Evolutionary conservation across 2,797 vertebrate genomes (phyloP).

Genomic region (Arctocebus calabarensis): DNA sequence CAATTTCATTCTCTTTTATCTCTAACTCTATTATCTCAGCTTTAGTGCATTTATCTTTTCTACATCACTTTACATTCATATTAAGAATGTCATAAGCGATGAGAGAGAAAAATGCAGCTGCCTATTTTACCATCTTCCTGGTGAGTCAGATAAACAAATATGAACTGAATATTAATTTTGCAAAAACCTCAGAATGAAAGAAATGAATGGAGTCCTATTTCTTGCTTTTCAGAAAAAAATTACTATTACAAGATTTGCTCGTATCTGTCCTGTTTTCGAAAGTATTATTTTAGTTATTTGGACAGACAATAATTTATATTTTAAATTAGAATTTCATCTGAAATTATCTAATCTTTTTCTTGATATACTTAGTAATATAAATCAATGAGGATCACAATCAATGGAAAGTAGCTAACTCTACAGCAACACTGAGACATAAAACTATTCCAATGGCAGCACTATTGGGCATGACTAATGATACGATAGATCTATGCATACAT

Average conservation of each 20-base stretch:
- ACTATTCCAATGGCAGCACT: not conserved
- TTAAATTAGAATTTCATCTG: not conserved
- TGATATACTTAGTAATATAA: not conserved
- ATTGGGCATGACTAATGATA: not conserved
- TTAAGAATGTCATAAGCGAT: not conserved
- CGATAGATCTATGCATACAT: not conserved
- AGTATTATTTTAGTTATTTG: not conserved
- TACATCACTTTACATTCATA: not conserved
- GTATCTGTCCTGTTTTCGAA: not conserved
- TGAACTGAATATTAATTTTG: not conserved
- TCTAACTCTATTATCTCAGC: not conserved
- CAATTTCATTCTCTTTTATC: not conserved
- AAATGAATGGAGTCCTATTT: not conserved
- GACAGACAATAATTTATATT: not conserved
- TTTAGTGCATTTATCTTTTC: not conserved
- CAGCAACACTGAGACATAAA: not conserved
- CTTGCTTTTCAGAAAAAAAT: not conserved
- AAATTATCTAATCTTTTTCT: not conserved
- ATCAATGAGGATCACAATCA: not conserved
- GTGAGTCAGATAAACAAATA: slow-evolving; percentile 3
- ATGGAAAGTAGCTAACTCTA: not conserved
- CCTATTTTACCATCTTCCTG: not conserved
- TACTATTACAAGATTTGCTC: not conserved
- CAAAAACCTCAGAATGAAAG: not conserved
- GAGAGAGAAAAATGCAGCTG: not conserved